Evolutionary conservation across 2,888 invertebrate genomes (phyloP), one percentile per base, ranked within the genome.

Genomic region (Aspidiotus destructor): DNA sequence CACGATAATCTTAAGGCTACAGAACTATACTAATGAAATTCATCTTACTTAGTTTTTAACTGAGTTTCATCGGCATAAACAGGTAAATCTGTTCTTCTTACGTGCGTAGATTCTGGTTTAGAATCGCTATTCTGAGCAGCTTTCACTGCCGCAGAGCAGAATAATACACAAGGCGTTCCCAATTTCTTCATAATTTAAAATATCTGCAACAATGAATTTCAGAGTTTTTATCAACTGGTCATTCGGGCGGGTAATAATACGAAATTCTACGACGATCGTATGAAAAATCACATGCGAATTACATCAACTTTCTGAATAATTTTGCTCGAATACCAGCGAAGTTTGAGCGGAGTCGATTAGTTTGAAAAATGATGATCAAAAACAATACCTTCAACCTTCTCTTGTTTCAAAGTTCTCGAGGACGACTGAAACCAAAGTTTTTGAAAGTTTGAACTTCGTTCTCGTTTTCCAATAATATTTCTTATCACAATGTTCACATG

Each of bases 41-140:
- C 10, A 8, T 28, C 15, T 28, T 28, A 28, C 58, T 60, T 67
- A 15, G 58, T 41, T 42, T n/a, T 6, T 40, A 13, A 13, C n/a
- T 44, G 6, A 1, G 48, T 15, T n/a, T 42, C 44, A 10, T 67
- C 52, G 6, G 67, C 15, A 60, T 67, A 67, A 60, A 67, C 41
- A 0, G 67, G 67, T 10, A 67, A 60, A 7, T 58, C 60, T 1
- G 48, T 16, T 52, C 62, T 13, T 52, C 17, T 52, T 8, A 10
- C 41, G 1, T 41, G 11, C 28, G 15, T 5, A 7, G 16, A 9
- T 7, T 55, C 53, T 7, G 55, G 13, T 64, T 55, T 64, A 7
- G 54, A 11, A 8, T 64, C 63, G 15, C 7, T 28, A 6, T 8
- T 15, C 7, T 54, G 13, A 54, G 13, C 54, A 13, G 58, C 10